Evolutionary conservation across 1,140 invertebrate genomes (phyloP), one percentile per base, ranked within the genome.

Genomic region (Brachystomella parvula): DNA sequence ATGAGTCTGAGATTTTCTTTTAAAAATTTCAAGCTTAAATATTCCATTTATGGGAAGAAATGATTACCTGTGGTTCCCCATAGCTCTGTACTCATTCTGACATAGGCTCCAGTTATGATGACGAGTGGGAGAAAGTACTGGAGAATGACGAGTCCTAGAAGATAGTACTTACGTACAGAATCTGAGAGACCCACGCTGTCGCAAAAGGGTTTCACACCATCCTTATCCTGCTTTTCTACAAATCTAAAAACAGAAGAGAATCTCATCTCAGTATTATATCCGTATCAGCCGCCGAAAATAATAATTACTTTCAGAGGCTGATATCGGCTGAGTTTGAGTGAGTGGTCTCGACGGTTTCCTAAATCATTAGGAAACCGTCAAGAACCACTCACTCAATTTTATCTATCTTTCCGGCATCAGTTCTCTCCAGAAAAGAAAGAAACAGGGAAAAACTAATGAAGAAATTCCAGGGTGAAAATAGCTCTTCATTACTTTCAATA

Each of bases 21-120:
- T 39, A 39, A 39, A 39, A 39, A 39, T 9, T 9, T 9, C 6
- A 53, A 53, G 21, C 9, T 9, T 12, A 53, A 53, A 53, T 53
- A 24, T 26, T 24, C n/a, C n/a, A n/a, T n/a, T n/a, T n/a, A n/a
- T n/a, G n/a, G n/a, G n/a, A n/a, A 15, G 39, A 44, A 44, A 44
- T 12, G 24, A 12, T 26, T 24, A 0, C 87, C 85, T 28, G 82
- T 80, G 0, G 85, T 84, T 1, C 87, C 85, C 88, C 88, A 90
- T 30, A 92, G 78, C 64, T 84, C 82, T 63, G 86, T 80, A 0
- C 84, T 86, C 83, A 91, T 89, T 68, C 87, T 81, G n/a, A 82
- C 82, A 76, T 92, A 92, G 1, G 88, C 87, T 71, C 84, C 88
- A 28, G 84, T 86, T 73, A 92, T 90, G 58, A 91, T 83, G 62